Evolutionary conservation across 2,797 vertebrate species (phyloP).

Genomic region (Micrastur ruficollis): DNA sequence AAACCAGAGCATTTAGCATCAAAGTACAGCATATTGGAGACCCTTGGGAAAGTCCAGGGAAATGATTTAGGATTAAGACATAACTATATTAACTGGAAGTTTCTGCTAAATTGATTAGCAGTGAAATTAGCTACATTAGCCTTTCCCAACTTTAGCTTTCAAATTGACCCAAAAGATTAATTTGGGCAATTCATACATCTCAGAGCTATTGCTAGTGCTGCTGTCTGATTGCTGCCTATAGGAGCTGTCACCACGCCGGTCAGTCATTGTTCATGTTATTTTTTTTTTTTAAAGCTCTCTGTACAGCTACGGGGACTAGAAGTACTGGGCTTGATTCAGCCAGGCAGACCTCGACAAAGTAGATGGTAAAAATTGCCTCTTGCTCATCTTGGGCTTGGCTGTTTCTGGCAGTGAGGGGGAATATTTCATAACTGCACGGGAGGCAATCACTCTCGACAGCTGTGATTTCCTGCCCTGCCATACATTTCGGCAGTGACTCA

Average conservation of each 20-base stretch:
- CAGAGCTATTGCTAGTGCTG: not conserved
- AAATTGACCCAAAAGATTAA: not conserved
- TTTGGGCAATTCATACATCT: not conserved
- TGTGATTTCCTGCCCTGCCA: conserved; percentile 32
- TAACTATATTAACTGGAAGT: not conserved
- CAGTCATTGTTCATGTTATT: not conserved
- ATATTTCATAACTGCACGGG: not conserved
- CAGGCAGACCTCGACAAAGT: not conserved
- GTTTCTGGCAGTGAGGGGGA: not conserved
- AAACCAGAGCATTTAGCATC: not conserved
- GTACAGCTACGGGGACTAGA: not conserved
- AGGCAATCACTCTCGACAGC: not conserved
- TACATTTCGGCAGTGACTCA: not conserved
- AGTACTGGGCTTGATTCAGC: not conserved
- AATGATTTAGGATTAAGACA: conserved; percentile 8
- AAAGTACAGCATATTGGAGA: not conserved
- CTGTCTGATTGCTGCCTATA: not conserved
- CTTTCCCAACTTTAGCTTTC: not conserved
- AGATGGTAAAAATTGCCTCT: not conserved
- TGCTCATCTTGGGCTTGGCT: not conserved
- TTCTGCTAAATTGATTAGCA: conserved; percentile 11
- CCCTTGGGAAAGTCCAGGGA: not conserved
- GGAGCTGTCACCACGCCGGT: not conserved
- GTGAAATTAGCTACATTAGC: conserved; percentile 4
- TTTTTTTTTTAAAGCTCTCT: not conserved